Percentiles rank a stretch among this genome's conserved stretches.
phyloP scores from a whole-genome alignment of 2,888 invertebrate genomes.

The Gortyna flavago region DNA sequence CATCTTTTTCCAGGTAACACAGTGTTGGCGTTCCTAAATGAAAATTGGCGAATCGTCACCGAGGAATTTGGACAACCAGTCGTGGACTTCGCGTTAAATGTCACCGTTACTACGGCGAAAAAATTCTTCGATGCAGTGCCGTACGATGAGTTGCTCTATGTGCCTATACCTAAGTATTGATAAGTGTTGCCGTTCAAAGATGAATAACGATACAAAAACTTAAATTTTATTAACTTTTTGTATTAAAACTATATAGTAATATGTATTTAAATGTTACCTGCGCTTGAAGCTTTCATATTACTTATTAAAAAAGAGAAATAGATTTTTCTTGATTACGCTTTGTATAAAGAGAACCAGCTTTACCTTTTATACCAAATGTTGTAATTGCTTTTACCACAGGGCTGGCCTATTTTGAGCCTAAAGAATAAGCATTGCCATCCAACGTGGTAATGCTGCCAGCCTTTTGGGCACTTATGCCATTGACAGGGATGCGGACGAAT shows the following conservation, averaged over 20 bases:
- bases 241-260: not conserved
- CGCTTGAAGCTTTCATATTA: not conserved
- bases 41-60: conserved; percentile 87
- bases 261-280: conserved; percentile 8
- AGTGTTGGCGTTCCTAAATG: conserved; percentile 85
- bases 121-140: conserved; percentile 87
- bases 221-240: not conserved
- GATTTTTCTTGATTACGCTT: not conserved
- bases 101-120: conserved; percentile 83
- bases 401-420: too few relatives aligned
- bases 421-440: too few relatives aligned
- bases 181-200: conserved; percentile 28
- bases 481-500: too few relatives aligned
- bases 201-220: conserved; percentile 22
- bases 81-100: conserved; percentile 86
- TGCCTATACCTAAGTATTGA: conserved; percentile 86
- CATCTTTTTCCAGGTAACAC: conserved; percentile 82
- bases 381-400: not conserved
- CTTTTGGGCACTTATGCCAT: too few relatives aligned
- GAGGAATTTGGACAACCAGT: conserved; percentile 88
- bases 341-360: not conserved
- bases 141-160: conserved; percentile 84
- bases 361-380: not conserved
- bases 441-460: too few relatives aligned
- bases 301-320: not conserved